Base-by-base conservation (phyloP, 2,888 invertebrate species). In the Epirrita christyi region DNA sequence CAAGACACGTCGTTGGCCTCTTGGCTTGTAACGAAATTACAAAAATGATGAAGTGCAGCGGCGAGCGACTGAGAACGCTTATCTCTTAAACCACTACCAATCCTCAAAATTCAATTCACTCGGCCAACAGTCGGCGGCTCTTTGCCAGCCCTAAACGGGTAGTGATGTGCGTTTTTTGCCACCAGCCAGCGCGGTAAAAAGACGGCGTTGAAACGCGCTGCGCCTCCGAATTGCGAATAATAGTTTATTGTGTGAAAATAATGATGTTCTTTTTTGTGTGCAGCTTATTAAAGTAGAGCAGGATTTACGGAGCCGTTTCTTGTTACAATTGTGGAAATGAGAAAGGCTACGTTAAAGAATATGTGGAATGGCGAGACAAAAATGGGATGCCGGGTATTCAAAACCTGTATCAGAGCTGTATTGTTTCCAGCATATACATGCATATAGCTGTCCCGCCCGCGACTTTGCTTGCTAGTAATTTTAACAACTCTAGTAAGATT, bases 141-240 rank as follows among this genome's bases (percentile, higher is more conserved):
- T 88, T 59, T 87, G 85, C 59, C n/a, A 66, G 66, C 72, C 70
- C 73, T 75, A 78, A 78, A 83, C 80, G 83, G 82, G 83, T 83
- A 75, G 81, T 81, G 83, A 83, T 82, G 80, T 78, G 72, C 64
- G 72, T 75, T 86, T 85, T 86, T 86, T 85, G 80, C 68, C 74
- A 72, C 68, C 61, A 72, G 77, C 68, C 61, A 72, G 77, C 70
- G 83, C 77, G 75, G 77, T 73, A 83, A 87, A 86, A 79, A 83
- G 83, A 84, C 80, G 85, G 83, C 76, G 38, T 14, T 0, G 67
- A 46, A 57, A 38, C 52, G 65, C 74, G 74, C 73, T 71, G 70
- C 67, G 61, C 59, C 61, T 64, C 63, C 66, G 58, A 59, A 64
- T 48, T 60, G 55, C 53, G 63, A 65, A 65, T 65, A 67, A 67